Base-by-base conservation (phyloP, 1,140 invertebrate species). In the Antheraea pernyi region DNA sequence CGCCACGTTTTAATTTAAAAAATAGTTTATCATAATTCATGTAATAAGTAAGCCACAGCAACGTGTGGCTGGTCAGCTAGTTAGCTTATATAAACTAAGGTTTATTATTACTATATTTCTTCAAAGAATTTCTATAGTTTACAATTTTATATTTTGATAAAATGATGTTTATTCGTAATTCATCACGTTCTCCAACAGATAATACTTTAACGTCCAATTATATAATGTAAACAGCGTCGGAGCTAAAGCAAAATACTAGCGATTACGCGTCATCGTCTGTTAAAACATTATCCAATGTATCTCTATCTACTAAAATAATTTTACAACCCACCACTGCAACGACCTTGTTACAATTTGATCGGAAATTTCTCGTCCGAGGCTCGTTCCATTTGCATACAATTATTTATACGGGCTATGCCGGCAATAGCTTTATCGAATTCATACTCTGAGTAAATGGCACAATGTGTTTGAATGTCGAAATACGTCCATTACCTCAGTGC, bases 331-430 rank as follows among this genome's bases (percentile, higher is more conserved):
- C 46, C 46, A 53, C 11, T 16, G 19, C 19, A 61, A 19, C 64
- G 64, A 46, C 64, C 64, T 65, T 65, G 64, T 42, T 53, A 19
- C 11, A 48, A 42, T 53, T 65, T 19, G 42, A 48, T 19, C 39
- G 7, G 4, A 65, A 11, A 18, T 46, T 65, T 46, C 64, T 18
- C n/a, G 39, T 48, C 10, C 42, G 8, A 11, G 10, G 46, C 37
- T 58, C 37, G 69, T 62, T 72, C 70, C 62, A 59, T 68, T 72
- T 68, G 67, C 70, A 68, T 73, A 70, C 39, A 66, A 69, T 53
- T 53, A 53, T 53, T 53, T 53, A 16, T 53, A 13, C 13, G 16
- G 0, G 16, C 11, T 16, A 16, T 5, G 16, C 11, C 46, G 46
- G 16, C 46, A 53, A 10, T 53, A 53, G 46, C 46, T 5, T 53